Evolutionary conservation across 2,113 vertebrate species (phyloP).

Genomic region (Laticauda colubrina): DNA sequence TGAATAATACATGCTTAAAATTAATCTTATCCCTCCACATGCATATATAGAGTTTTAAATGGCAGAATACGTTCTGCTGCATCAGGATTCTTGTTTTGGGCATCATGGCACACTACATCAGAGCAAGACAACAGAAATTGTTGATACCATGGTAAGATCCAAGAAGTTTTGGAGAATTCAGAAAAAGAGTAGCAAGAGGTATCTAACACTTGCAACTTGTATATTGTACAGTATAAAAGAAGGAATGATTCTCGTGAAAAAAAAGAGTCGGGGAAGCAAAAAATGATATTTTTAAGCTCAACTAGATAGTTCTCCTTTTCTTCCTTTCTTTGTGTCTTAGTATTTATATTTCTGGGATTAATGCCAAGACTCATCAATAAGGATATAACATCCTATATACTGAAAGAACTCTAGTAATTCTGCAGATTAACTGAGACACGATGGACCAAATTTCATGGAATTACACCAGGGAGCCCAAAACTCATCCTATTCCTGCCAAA

Average conservation of each 20-base stretch:
- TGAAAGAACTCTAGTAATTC: slow-evolving; percentile 53
- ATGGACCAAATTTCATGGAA: slow-evolving; percentile 59
- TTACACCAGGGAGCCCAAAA: slow-evolving; percentile 55
- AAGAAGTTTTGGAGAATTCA: neutral
- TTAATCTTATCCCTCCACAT: neutral
- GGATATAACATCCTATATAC: slow-evolving; percentile 54
- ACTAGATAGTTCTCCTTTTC: slow-evolving; percentile 35
- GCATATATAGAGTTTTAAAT: neutral
- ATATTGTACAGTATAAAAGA: slow-evolving; percentile 24
- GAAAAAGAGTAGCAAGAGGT: neutral
- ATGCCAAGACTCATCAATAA: slow-evolving; percentile 60
- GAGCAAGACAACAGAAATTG: neutral
- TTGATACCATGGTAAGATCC: neutral
- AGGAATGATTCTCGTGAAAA: slow-evolving; percentile 22
- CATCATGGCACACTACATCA: neutral
- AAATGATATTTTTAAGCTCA: slow-evolving; percentile 23
- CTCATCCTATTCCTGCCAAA: slow-evolving; percentile 59
- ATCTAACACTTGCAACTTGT: slow-evolving; percentile 9
- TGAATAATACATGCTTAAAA: neutral
- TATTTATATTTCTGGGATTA: slow-evolving; percentile 42
- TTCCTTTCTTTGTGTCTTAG: slow-evolving; percentile 37
- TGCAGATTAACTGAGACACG: slow-evolving; percentile 63
- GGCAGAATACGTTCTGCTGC: neutral
- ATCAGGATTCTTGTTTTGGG: neutral
- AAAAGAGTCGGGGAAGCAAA: slow-evolving; percentile 22